Percentiles rank a stretch among this genome's conserved stretches.
These are phyloP conservation scores for Chunga burmeisteri DNA, from an alignment of 2,113 vertebrate species.

Conservation along the genomic window DNA sequence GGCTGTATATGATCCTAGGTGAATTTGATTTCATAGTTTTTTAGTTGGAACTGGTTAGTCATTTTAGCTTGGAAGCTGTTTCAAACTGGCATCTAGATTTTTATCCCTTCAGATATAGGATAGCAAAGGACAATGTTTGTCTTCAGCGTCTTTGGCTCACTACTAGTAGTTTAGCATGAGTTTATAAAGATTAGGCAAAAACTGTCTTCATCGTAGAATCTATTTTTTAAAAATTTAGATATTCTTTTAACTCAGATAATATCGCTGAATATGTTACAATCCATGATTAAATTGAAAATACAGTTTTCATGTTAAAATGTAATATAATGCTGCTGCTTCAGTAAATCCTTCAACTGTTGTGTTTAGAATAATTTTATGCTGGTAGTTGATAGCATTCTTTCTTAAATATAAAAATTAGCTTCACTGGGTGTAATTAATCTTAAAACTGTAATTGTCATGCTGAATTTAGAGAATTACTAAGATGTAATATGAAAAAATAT, in stretches of 20 bases:
- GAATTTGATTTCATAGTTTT: constrained; percentile 58
- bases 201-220: background rate
- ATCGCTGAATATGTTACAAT: background rate
- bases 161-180: background rate
- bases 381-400: background rate
- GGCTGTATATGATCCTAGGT: constrained; percentile 61
- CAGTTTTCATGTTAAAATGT: background rate
- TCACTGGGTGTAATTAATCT: background rate
- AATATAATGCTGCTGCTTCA: background rate
- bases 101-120: background rate
- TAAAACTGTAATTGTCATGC: background rate
- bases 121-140: background rate
- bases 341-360: background rate
- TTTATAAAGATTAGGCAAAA: background rate
- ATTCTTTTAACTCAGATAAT: background rate
- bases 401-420: background rate
- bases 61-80: constrained; percentile 38
- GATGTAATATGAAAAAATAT: background rate
- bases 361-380: background rate
- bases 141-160: background rate
- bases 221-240: background rate
- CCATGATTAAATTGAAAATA: background rate
- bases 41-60: constrained; percentile 47
- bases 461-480: background rate
- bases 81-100: constrained; percentile 32